Base-by-base conservation (phyloP, 2,797 vertebrate genomes). In the Emydoidea blandingii region DNA sequence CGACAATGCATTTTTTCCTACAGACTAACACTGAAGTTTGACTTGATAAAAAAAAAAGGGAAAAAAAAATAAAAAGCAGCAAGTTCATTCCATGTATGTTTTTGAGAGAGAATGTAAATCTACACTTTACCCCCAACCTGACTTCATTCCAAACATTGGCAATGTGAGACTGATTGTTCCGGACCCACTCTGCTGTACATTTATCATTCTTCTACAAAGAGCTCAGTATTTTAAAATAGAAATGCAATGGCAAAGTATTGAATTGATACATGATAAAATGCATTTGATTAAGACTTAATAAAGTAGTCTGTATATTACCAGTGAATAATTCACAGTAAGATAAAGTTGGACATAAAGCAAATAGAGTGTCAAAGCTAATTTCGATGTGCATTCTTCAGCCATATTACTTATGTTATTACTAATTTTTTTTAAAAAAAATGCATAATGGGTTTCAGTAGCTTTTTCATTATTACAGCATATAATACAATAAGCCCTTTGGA, bases 281-380 rank as follows among this genome's bases (percentile, higher is more conserved):
- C 97, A 97, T 98, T 98, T 98, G 98, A 98, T 98, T 98, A 98
- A 98, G 98, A 98, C 98, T 98, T 99, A 99, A 99, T 98, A 98
- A 98, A 98, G 97, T 96, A 98, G 98, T 98, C 98, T 98, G 98
- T 98, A 98, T 98, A 98, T 98, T 98, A 98, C 98, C 97, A 96
- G 98, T 99, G 99, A 99, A 99, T 99, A 99, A 99, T 99, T 98
- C 98, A 98, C 97, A 91, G 87, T 96, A 98, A 98, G 98, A 99
- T 98, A 98, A 98, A 98, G 97, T 98, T 98, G 98, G 99, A 99
- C 99, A 98, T 98, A 98, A 98, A 99, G 98, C 99, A 99, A 99
- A 99, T 98, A 99, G 98, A 98, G 98, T 99, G 99, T 99, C 99
- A 99, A 98, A 99, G 97, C 97, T 98, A 98, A 99, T 99, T 98